Conservation (phyloP, 2,797 vertebrate genomes). For the Acanthurus tractus region DNA sequence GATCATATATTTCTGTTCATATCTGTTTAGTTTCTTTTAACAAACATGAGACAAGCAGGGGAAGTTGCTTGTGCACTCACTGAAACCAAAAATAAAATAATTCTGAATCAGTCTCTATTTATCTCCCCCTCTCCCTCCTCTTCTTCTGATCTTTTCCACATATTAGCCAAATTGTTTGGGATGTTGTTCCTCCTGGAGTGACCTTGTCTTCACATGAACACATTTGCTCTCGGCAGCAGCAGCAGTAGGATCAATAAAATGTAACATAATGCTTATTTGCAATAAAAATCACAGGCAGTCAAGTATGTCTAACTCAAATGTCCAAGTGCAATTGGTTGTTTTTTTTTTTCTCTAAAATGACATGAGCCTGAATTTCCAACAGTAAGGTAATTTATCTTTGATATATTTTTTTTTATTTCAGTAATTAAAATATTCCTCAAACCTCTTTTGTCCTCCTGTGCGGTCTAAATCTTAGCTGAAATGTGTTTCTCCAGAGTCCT, state of each 20-base stretch:
- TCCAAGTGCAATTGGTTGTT: not conserved
- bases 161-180: not conserved
- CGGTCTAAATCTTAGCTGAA: constrained; percentile 28
- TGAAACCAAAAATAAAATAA: constrained; percentile 26
- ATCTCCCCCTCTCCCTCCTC: not conserved
- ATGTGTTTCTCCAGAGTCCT: constrained; percentile 54
- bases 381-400: not conserved
- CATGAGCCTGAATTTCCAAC: not conserved
- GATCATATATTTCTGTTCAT: constrained; percentile 29
- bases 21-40: constrained; percentile 22
- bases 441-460: not conserved
- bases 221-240: constrained; percentile 16
- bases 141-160: not conserved
- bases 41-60: constrained; percentile 20
- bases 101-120: not conserved
- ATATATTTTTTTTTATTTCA: not conserved
- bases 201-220: constrained; percentile 42
- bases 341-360: not conserved
- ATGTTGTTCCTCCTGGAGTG: not conserved
- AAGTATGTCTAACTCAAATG: not conserved
- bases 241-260: constrained; percentile 30
- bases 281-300: constrained; percentile 26
- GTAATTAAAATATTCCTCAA: constrained; percentile 21
- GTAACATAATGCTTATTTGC: constrained; percentile 17
- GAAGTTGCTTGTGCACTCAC: not conserved